Evolutionary conservation across 2,113 vertebrate genomes (phyloP).

Genomic region (Alaudala cheleensis): DNA sequence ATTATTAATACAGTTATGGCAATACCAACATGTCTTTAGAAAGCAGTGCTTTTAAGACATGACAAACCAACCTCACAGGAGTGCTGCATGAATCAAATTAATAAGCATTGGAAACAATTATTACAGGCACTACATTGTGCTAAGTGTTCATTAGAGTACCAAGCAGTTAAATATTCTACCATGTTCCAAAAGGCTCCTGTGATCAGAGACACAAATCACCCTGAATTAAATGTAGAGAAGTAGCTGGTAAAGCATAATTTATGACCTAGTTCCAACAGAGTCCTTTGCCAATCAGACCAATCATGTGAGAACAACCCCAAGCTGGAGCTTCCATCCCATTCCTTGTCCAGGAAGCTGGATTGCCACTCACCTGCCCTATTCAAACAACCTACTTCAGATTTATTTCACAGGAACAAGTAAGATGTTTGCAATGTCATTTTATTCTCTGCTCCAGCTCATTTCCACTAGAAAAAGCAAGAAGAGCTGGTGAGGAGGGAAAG

Average conservation of each 20-base stretch:
- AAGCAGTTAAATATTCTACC: not conserved
- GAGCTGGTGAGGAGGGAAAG: not conserved
- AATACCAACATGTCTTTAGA: not conserved
- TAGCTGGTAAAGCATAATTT: not conserved
- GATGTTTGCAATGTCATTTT: not conserved
- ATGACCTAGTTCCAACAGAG: not conserved
- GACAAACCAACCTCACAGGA: constrained; percentile 24
- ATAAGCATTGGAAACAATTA: not conserved
- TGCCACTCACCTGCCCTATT: not conserved
- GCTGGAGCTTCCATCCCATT: not conserved
- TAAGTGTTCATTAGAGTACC: constrained; percentile 28
- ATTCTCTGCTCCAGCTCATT: not conserved
- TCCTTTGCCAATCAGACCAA: not conserved
- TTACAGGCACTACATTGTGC: constrained; percentile 30
- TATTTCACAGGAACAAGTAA: not conserved
- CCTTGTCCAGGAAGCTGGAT: not conserved
- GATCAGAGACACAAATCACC: constrained; percentile 22
- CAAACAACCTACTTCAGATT: not conserved
- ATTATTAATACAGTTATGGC: not conserved
- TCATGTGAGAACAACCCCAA: not conserved
- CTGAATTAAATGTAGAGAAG: not conserved
- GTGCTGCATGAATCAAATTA: constrained; percentile 35
- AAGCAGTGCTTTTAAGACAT: constrained; percentile 14
- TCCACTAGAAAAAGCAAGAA: not conserved
- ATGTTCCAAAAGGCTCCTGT: not conserved